Percentiles rank a stretch among this genome's conserved stretches.
Evolutionary conservation across 30 jellyfish, hydroid and myxozoan species (phyloP).

Genomic region (Cassiopea andromeda): DNA sequence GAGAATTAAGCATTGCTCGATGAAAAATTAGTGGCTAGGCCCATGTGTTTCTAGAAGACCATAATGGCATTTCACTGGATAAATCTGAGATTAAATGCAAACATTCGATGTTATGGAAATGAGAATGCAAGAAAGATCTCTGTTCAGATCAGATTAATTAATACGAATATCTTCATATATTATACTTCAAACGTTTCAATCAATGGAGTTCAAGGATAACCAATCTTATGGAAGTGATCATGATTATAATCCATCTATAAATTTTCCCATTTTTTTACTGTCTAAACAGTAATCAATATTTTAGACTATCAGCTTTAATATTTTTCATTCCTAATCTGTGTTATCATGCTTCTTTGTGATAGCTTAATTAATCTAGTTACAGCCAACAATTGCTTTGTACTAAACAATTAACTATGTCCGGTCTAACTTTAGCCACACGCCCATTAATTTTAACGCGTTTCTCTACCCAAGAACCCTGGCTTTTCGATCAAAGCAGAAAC

Average conservation of each 20-base stretch:
- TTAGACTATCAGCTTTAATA: constrained; percentile 31
- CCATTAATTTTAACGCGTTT: constrained; percentile 5
- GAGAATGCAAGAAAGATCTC: constrained; percentile 9
- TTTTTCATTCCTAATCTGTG: constrained; percentile 24
- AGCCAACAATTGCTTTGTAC: constrained; percentile 5
- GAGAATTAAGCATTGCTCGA: constrained; percentile 24
- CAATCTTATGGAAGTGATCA: constrained; percentile 11
- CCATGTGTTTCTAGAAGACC: constrained; percentile 28
- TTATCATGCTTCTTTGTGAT: constrained; percentile 3
- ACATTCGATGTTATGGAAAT: constrained; percentile 16
- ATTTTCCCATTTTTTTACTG: constrained; percentile 15
- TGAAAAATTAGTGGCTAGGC: constrained; percentile 25
- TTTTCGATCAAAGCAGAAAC: background rate
- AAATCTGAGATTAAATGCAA: constrained; percentile 17
- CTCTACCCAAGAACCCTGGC: background rate
- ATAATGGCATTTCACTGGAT: constrained; percentile 45
- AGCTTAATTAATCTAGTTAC: constrained; percentile 2
- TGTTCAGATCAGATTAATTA: constrained; percentile 35
- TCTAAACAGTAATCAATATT: constrained; percentile 31
- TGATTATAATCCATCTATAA: background rate
- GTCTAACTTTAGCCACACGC: constrained; percentile 21
- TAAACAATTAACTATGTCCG: constrained; percentile 1
- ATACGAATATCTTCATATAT: background rate
- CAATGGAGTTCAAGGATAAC: constrained; percentile 5
- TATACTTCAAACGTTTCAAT: constrained; percentile 16